Evolutionary conservation across 2,113 vertebrate genomes (phyloP).

Genomic region (Calonectris borealis): DNA sequence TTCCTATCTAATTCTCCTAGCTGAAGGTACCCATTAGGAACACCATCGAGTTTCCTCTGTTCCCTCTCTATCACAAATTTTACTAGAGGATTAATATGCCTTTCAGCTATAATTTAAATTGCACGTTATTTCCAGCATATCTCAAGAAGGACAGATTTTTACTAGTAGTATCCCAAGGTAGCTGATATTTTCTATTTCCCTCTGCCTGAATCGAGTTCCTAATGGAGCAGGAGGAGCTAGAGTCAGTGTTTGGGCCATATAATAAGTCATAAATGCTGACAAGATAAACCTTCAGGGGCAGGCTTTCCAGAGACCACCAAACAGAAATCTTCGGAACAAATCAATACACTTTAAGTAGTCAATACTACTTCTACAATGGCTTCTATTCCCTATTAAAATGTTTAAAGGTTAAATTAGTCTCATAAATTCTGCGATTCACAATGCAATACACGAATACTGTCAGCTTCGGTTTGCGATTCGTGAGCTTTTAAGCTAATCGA

Average conservation of each 20-base stretch:
- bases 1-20: not conserved
- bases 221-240: not conserved
- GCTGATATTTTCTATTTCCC: not conserved
- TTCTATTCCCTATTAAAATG: not conserved
- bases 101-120: not conserved
- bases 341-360: not conserved
- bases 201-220: not conserved
- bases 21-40: not conserved
- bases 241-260: not conserved
- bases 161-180: not conserved
- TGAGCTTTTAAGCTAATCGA: not conserved
- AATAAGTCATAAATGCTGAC: not conserved
- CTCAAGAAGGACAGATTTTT: not conserved
- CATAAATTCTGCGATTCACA: not conserved
- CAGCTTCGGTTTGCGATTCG: not conserved
- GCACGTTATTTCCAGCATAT: not conserved
- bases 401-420: not conserved
- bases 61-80: not conserved
- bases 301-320: not conserved
- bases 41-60: not conserved
- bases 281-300: not conserved
- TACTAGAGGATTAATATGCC: not conserved
- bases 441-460: not conserved
- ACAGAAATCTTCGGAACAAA: not conserved
- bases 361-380: not conserved